Conservation (phyloP, 2,888 invertebrate species). For the Mesorhabditis spiculigera region DNA sequence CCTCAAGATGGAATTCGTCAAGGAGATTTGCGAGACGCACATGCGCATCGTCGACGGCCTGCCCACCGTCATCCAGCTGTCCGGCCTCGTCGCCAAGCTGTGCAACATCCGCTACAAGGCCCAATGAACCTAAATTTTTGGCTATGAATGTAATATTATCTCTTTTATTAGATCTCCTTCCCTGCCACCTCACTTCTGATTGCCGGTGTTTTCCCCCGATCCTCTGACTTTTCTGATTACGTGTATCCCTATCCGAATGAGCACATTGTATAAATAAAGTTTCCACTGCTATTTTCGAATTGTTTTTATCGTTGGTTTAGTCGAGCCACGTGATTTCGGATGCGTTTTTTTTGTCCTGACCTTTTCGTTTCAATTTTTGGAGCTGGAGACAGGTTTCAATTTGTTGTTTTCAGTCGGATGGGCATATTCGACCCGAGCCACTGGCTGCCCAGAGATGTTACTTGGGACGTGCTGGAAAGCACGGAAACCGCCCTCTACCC, state of each 20-base stretch:
- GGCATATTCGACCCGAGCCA: conserved; percentile 40
- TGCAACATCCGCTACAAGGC: conserved; percentile 66
- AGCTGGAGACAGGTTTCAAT: background rate
- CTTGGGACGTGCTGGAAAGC: conserved; percentile 45
- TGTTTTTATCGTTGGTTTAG: no score
- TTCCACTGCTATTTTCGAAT: no score
- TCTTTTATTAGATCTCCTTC: no score
- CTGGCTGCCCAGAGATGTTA: conserved; percentile 52
- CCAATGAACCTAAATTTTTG: background rate
- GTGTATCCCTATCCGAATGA: no score
- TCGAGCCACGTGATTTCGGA: no score
- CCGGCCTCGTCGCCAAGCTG: conserved; percentile 79
- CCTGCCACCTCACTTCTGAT: no score
- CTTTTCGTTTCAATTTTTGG: background rate
- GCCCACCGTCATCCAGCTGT: conserved; percentile 78
- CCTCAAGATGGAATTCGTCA: conserved; percentile 79
- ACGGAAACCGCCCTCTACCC: conserved; percentile 35
- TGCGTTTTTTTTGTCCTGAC: background rate
- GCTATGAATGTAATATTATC: no score
- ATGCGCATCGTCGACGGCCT: conserved; percentile 85
- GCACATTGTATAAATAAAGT: no score
- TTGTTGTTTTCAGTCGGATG: conserved; percentile 5
- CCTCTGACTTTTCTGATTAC: no score
- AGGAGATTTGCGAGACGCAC: conserved; percentile 86
- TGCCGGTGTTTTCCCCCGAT: no score